phyloP scores from a whole-genome alignment of 2,797 vertebrate genomes.

The Gymnocypris eckloni region DNA sequence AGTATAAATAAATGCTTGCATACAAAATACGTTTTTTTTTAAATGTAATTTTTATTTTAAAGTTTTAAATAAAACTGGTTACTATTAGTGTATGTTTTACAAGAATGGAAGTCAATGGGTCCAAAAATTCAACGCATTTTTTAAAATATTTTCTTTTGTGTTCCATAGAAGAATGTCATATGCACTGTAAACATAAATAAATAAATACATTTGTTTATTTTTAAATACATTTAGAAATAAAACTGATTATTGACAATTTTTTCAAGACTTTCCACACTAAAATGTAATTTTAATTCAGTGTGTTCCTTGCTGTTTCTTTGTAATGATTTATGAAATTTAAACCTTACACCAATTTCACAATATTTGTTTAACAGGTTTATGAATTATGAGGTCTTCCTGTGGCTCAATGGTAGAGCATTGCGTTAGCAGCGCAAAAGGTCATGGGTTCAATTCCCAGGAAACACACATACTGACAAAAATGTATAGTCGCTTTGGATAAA shows the following conservation, averaged over 20 bases:
- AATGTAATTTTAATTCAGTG: background rate
- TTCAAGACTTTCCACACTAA: background rate
- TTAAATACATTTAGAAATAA: background rate
- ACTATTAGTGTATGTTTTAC: background rate
- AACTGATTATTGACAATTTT: background rate
- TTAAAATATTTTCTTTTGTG: background rate
- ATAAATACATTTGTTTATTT: too few relatives aligned
- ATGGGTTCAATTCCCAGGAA: too few relatives aligned
- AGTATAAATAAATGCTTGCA: too few relatives aligned
- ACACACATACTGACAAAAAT: too few relatives aligned
- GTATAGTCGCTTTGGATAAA: too few relatives aligned
- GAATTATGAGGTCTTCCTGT: background rate
- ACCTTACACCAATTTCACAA: background rate
- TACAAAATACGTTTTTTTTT: background rate
- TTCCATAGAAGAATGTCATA: background rate
- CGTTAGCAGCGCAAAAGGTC: too few relatives aligned
- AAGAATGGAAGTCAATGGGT: background rate
- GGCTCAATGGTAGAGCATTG: too few relatives aligned
- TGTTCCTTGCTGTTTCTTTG: background rate
- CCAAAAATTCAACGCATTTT: background rate
- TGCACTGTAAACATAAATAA: background rate
- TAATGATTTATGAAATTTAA: background rate
- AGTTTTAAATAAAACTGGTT: background rate
- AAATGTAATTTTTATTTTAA: background rate
- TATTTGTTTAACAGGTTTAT: background rate